Conservation (phyloP, 2,113 vertebrate genomes). For the human region GRCh38 chr2:228315501-228316000, state of each 20-base stretch:
- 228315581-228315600: rapidly evolving
- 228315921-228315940: background rate
- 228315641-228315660: background rate
- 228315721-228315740: background rate
- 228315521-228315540: background rate
- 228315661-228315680: background rate
- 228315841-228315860: too few species aligned
- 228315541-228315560: background rate
- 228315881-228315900: background rate
- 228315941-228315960: background rate
- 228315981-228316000: background rate
- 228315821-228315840: background rate
- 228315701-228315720: background rate
- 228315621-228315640: too few species aligned
- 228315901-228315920: background rate
- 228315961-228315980: background rate
- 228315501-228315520: background rate
- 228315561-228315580: background rate
- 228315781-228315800: background rate
- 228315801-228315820: background rate
- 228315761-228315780: background rate
- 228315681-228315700: background rate
- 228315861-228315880: too few species aligned
- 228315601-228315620: too few species aligned
- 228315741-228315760: background rate